Evolutionary conservation across 1,140 invertebrate species (phyloP), one percentile per base, ranked within the genome.

Genomic region (Nebria ingens): DNA sequence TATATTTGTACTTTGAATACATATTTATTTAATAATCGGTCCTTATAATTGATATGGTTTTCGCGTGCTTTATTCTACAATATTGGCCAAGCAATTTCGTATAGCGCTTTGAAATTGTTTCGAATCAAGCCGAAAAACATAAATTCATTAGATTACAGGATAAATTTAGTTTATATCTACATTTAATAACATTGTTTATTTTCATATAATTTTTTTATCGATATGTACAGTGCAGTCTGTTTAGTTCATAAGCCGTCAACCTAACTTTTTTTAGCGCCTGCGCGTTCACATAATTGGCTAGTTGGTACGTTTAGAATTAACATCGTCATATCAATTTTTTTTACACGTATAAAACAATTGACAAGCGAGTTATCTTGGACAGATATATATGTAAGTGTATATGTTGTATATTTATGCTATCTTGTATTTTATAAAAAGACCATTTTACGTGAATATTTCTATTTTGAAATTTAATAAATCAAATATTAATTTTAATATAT

Each of bases 291-390:
- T 34, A 45, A 29, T 45, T 45, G 40, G 40, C 40, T 45, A 45
- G 40, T 45, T 45, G 40, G 40, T 45, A 45, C 40, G 40, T 45
- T 45, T 45, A 45, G 40, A 45, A 45, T 45, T 9, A 45, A 45
- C 40, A 45, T 45, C 17, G 40, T 45, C 40, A 45, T 45, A 45
- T 45, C 40, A 45, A 62, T 57, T 65, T 65, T 63, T 64, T 65
- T 62, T 64, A 61, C 59, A 29, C 29, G 29, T 61, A 52, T 45
- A 45, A 45, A 45, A 61, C 55, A 64, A 65, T 65, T 65, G 64
- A 65, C 64, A 60, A 65, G 61, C 61, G 61, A 57, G 42, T 62
- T 61, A 59, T 62, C 58, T 65, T 65, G 63, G 63, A 65, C 64
- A 65, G 64, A 62, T 62, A n/a, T n/a, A n/a, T n/a, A 58, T 59